Evolutionary conservation across 2,888 invertebrate genomes (phyloP).

Genomic region (Nephrocerus scutellatus): DNA sequence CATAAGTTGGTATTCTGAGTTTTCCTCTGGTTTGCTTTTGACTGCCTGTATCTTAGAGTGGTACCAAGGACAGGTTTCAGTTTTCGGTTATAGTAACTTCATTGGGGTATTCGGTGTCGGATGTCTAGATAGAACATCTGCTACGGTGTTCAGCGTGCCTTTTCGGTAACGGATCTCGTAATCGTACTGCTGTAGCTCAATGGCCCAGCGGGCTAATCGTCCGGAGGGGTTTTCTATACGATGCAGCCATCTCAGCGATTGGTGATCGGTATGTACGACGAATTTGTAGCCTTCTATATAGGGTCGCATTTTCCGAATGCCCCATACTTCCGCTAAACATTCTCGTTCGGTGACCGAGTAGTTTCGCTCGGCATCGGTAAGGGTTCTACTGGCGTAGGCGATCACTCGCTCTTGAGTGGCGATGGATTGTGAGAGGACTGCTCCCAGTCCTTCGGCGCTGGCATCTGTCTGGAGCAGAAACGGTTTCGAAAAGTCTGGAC

Average conservation of each 20-base stretch:
- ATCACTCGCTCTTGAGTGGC: neutral
- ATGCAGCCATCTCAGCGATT: constrained; percentile 2
- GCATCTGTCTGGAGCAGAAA: constrained; percentile 1
- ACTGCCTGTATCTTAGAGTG: no score
- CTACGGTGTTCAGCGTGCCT: no score
- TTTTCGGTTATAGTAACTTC: no score
- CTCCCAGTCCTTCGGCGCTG: neutral
- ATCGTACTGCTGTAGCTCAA: no score
- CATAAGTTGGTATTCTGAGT: no score
- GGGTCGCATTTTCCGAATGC: constrained; percentile 6
- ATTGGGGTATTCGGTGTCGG: no score
- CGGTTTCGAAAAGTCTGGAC: neutral
- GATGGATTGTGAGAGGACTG: neutral
- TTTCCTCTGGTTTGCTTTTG: no score
- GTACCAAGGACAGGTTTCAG: no score
- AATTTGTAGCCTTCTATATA: constrained; percentile 7
- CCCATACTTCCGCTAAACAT: constrained; percentile 5
- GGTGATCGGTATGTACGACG: neutral
- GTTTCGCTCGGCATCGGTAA: neutral
- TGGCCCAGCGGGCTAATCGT: no score
- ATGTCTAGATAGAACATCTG: no score
- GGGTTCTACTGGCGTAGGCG: neutral
- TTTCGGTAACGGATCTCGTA: no score
- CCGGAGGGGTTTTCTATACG: neutral
- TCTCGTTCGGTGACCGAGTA: no score